These are phyloP conservation scores for Leptopilina syphax DNA, from an alignment of 2,888 invertebrate species.

Conservation along the genomic window DNA sequence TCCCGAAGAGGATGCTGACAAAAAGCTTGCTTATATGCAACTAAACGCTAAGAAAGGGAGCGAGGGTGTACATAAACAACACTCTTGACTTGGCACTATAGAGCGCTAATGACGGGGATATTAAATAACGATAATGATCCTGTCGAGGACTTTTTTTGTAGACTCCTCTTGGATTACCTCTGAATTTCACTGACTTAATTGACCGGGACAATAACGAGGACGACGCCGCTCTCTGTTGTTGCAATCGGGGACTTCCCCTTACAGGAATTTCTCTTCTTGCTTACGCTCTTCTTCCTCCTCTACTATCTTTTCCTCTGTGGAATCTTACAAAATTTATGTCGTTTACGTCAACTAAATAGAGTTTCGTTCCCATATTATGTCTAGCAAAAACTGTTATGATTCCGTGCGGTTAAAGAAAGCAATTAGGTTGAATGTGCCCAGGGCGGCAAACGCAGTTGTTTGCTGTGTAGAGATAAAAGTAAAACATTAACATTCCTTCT, in stretches of 20 bases:
- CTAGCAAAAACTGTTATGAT: slow-evolving; percentile 2
- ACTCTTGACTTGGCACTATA: slow-evolving; percentile 70
- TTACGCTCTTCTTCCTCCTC: slow-evolving; percentile 33
- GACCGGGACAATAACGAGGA: slow-evolving; percentile 66
- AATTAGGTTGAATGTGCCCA: background rate
- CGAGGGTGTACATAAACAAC: slow-evolving; percentile 72
- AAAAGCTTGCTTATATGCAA: slow-evolving; percentile 35
- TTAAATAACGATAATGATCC: slow-evolving; percentile 76
- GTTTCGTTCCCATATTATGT: slow-evolving; percentile 29
- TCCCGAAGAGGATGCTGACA: slow-evolving; percentile 1
- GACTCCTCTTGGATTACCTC: slow-evolving; percentile 53
- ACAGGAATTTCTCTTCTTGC: slow-evolving; percentile 53
- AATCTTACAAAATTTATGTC: slow-evolving; percentile 41
- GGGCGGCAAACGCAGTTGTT: background rate
- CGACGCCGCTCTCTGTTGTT: slow-evolving; percentile 49
- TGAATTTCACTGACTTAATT: slow-evolving; percentile 73
- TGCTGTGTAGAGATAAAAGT: background rate
- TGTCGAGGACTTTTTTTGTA: slow-evolving; percentile 65
- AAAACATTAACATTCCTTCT: slow-evolving; percentile 5
- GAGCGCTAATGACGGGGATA: slow-evolving; percentile 76
- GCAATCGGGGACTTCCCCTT: slow-evolving; percentile 58
- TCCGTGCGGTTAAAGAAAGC: slow-evolving; percentile 13
- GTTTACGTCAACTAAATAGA: slow-evolving; percentile 36
- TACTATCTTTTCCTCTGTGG: slow-evolving; percentile 42
- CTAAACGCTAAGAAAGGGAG: slow-evolving; percentile 55